Evolutionary conservation across 2,797 vertebrate genomes (phyloP), one percentile per base, ranked within the genome.

Genomic region (Phalloptychus januarius): DNA sequence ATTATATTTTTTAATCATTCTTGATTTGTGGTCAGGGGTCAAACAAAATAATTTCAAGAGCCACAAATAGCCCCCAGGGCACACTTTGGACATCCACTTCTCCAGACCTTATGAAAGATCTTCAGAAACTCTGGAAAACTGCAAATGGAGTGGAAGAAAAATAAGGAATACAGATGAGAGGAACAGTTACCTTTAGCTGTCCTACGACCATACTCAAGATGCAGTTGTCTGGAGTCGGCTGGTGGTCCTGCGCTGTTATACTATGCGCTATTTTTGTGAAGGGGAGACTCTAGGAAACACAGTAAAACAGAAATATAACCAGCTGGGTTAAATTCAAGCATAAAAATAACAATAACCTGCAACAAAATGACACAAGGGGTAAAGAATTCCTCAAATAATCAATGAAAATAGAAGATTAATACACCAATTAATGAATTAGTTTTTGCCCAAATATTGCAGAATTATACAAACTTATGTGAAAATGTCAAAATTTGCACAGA

Each of bases 151-250:
- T 7, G 6, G 28, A 36, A 33, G 31, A 12, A 18, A 63, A 36
- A 63, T 7, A 52, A 56, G n/a, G 16, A 65, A 65, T 20, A 5
- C 23, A 23, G 33, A 25, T 12, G 36, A 67, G 10, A 40, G 73
- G 45, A 25, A 15, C 36, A 89, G 94, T 96, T 97, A 99, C 98
- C 96, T 98, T 98, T 87, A 99, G 97, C 93, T 99, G 98, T 91
- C 98, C 98, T 92, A 99, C 97, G 88, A 99, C 98, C 98, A 99
- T 99, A 96, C 97, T 98, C 94, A 99, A 90, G 96, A 99, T 98
- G 94, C 97, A 98, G 94, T 95, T 96, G 94, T 99, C 98, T 93
- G 97, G 97, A 81, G 98, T 99, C 77, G 98, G 98, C 91, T 99
- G 98, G 94, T 99, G 98, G 95, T 99, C 98, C 95, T 99, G 98